Conservation (phyloP, 2,888 invertebrate genomes). For the Tiliacea aurago region DNA sequence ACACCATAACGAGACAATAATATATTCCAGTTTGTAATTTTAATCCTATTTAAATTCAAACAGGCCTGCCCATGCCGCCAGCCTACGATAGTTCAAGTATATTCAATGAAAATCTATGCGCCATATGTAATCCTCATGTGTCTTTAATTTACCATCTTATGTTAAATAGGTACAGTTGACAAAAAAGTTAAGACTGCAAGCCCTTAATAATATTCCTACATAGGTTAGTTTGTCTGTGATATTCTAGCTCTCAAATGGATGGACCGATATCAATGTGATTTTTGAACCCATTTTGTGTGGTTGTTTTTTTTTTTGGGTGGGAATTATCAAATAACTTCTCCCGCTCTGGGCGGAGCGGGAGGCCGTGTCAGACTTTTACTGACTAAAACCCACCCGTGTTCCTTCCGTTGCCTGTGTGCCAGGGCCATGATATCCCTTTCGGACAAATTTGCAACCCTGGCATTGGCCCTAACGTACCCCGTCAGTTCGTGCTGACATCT, state of each 20-base stretch:
- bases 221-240: background rate
- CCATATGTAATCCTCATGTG: slow-evolving; percentile 40
- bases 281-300: too few species aligned
- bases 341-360: too few species aligned
- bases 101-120: slow-evolving; percentile 58
- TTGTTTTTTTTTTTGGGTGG: too few species aligned
- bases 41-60: slow-evolving; percentile 63
- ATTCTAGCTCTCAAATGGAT: background rate
- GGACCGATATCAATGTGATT: background rate
- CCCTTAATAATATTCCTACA: background rate
- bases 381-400: too few species aligned
- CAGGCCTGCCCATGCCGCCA: slow-evolving; percentile 26
- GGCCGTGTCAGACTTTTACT: too few species aligned
- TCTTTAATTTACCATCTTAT: slow-evolving; percentile 49
- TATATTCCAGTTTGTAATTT: slow-evolving; percentile 52
- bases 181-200: slow-evolving; percentile 7
- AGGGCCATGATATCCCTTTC: too few species aligned
- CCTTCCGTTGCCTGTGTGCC: too few species aligned
- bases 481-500: too few species aligned
- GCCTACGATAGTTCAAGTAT: slow-evolving; percentile 57
- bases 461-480: too few species aligned
- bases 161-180: slow-evolving; percentile 50
- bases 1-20: slow-evolving; percentile 47
- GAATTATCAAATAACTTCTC: too few species aligned
- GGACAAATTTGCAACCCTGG: too few species aligned